Evolutionary conservation across 2,888 invertebrate genomes (phyloP).

Genomic region (Erebia epiphron): DNA sequence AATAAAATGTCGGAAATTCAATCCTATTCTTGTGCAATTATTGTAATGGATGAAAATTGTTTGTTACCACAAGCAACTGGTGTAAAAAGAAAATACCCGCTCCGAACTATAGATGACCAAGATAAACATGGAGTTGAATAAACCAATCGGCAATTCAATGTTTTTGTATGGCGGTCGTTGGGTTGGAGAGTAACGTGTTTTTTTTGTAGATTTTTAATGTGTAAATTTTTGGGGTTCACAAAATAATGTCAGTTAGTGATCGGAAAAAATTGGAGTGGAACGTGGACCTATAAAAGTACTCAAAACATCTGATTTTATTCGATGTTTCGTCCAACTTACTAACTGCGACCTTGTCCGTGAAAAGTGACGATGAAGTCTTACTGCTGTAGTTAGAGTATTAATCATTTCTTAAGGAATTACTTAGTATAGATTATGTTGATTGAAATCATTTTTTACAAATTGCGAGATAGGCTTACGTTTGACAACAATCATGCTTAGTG

Average conservation of each 20-base stretch:
- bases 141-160: constrained; percentile 7
- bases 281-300: no score
- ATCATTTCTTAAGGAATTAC: no score
- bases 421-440: no score
- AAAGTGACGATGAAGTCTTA: no score
- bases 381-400: no score
- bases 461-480: no score
- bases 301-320: background rate
- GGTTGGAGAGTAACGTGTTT: background rate
- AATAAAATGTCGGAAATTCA: no score
- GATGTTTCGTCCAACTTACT: background rate
- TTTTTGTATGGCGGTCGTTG: background rate
- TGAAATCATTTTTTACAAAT: no score
- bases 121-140: background rate
- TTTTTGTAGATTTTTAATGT: background rate
- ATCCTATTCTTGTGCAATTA: no score
- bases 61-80: background rate
- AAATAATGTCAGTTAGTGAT: background rate
- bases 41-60: background rate
- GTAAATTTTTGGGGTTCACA: background rate
- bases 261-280: background rate
- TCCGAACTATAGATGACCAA: background rate
- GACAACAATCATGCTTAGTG: no score
- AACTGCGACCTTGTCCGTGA: no score
- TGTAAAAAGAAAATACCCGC: background rate